phyloP scores from a whole-genome alignment of 2,888 invertebrate genomes.

The Apoderus coryli region DNA sequence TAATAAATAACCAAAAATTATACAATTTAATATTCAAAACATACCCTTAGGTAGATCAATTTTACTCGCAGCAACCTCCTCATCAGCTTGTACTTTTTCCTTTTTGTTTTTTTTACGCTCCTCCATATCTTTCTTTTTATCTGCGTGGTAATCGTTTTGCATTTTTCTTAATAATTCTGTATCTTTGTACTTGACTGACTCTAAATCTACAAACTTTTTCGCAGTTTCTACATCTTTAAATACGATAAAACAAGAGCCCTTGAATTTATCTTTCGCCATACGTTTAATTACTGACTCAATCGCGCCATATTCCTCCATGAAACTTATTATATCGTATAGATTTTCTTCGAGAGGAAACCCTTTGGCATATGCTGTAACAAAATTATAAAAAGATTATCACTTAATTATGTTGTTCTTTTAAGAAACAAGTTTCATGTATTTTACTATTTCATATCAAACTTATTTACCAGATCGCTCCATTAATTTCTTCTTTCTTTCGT shows the following conservation, averaged over 20 bases:
- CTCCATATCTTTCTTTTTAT: slow-evolving; percentile 53
- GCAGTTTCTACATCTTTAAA: slow-evolving; percentile 72
- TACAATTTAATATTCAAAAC: no score
- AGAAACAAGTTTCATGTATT: slow-evolving; percentile 1
- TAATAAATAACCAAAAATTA: no score
- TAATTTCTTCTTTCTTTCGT: slow-evolving; percentile 67
- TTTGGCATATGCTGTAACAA: slow-evolving; percentile 60
- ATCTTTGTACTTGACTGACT: slow-evolving; percentile 49
- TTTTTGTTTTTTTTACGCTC: slow-evolving; percentile 37
- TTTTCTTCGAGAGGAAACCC: slow-evolving; percentile 59
- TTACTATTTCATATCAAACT: neutral
- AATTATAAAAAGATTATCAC: slow-evolving; percentile 3
- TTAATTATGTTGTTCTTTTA: neutral
- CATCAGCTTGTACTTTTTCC: slow-evolving; percentile 38
- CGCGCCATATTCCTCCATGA: slow-evolving; percentile 50
- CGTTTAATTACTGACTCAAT: slow-evolving; percentile 50
- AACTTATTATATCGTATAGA: slow-evolving; percentile 55
- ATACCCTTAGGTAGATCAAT: slow-evolving; percentile 47
- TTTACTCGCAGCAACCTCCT: slow-evolving; percentile 26
- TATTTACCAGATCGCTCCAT: slow-evolving; percentile 45
- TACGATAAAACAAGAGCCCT: slow-evolving; percentile 85
- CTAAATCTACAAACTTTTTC: slow-evolving; percentile 57
- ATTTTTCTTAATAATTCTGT: slow-evolving; percentile 51
- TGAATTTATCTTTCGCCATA: slow-evolving; percentile 51
- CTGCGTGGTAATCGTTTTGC: slow-evolving; percentile 52